Percentiles rank a stretch among this genome's conserved stretches.
These are phyloP conservation scores for Cephus pulcher DNA, from an alignment of 2,888 invertebrate genomes.

Conservation along the genomic window DNA sequence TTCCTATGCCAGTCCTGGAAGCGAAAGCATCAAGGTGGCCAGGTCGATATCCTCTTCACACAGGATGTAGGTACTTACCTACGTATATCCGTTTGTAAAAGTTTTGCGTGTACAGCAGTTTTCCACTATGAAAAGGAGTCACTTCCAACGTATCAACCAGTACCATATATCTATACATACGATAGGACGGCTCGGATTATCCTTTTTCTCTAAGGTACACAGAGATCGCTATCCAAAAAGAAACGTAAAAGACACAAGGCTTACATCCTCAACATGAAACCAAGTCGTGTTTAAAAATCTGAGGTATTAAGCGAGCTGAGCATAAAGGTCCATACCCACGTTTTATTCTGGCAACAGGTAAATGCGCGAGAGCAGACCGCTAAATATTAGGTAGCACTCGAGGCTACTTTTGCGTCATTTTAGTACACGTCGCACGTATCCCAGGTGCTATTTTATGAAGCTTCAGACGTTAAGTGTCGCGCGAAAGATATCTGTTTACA, in stretches of 20 bases:
- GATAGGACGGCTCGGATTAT: not conserved
- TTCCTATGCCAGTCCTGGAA: not conserved
- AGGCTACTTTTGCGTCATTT: conserved; percentile 17
- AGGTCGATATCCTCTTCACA: not conserved
- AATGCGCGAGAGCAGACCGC: conserved; percentile 32
- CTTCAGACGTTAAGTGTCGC: conserved; percentile 32
- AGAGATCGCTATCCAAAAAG: not conserved
- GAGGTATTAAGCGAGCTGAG: not conserved
- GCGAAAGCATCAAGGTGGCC: not conserved
- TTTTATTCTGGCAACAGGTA: conserved; percentile 17
- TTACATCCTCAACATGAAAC: not conserved
- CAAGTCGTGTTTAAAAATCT: not conserved
- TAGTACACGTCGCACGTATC: conserved; percentile 41
- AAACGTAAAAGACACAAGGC: not conserved
- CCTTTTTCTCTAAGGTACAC: not conserved
- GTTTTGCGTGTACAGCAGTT: not conserved
- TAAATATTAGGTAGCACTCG: conserved; percentile 29
- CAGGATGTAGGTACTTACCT: not conserved
- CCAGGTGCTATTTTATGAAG: conserved; percentile 34
- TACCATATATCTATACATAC: not conserved
- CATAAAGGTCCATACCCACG: not conserved
- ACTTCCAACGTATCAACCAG: not conserved
- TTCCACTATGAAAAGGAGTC: not conserved
- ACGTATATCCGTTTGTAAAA: not conserved
- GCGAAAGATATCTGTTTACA: not conserved